Base-by-base conservation (phyloP, 2,797 vertebrate species). In the Neosalanx taihuensis region DNA sequence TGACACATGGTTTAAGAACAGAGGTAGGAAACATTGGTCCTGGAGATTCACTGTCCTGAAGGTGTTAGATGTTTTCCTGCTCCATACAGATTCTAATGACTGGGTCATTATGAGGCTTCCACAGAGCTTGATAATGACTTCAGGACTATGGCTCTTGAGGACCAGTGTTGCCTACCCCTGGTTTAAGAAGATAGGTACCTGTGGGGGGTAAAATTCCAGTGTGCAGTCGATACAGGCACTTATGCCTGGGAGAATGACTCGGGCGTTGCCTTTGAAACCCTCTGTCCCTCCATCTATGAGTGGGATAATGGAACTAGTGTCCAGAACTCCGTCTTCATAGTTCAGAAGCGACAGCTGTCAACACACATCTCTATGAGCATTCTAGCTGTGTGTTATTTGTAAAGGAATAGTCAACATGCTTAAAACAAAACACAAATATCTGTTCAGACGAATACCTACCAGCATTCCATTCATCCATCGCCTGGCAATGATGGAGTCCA, bases 391-490 rank as follows among this genome's bases (percentile, higher is more conserved):
- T 53, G 51, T 53, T 53, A 17, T 17, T 17, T 53, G 17, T n/a
- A 17, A n/a, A 4, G 51, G 51, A 17, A n/a, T 17, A 18, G 51
- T 53, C 51, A 53, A 53, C 4, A 53, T 53, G 51, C 51, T 68
- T 67, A 18, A 63, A 20, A 1, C 9, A 68, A 67, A 17, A 37
- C 64, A 33, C 5, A 4, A 67, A 29, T 4, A 80, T 76, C 12
- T 6, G 3, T 6, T 37, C 79, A 20, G 35, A n/a, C 5, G 31
- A 31, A 23, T 51, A 67, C 60, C 29, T 92, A 99, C 97, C 96
- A 99, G 93, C 97, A 98, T 98, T 79, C 97, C 97, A 80, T 98
- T 99, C 90, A 99, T 96, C 97, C 97, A 99, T 81, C 97, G 94
- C 86, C 97, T 92, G 89, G 97, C 96, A 76, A 99, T 94, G 82